Evolutionary conservation across 2,797 vertebrate genomes (phyloP).

Genomic region (Liasis olivaceus): DNA sequence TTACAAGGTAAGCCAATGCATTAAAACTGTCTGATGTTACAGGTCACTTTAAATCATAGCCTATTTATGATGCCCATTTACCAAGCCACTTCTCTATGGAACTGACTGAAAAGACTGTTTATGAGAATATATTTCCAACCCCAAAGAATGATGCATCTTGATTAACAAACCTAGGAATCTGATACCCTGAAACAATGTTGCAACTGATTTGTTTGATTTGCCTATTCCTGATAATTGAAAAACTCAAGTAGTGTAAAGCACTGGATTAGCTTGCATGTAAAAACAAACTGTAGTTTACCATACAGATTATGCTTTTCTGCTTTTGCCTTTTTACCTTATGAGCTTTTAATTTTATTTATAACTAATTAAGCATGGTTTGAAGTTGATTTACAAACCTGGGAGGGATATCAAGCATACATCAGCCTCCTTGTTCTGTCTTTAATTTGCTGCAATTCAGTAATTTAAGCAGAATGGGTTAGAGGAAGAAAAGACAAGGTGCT

Average conservation of each 20-base stretch:
- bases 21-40: constrained; percentile 81
- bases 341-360: neutral
- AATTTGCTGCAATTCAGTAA: neutral
- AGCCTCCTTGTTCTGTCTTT: neutral
- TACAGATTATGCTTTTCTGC: neutral
- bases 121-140: neutral
- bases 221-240: neutral
- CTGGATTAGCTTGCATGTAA: neutral
- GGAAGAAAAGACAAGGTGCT: too few relatives aligned
- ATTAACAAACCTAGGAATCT: neutral
- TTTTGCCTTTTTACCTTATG: neutral
- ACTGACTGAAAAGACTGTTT: neutral
- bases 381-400: neutral
- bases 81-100: neutral
- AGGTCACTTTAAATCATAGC: constrained; percentile 34
- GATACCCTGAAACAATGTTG: neutral
- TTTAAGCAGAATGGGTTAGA: neutral
- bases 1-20: constrained; percentile 75
- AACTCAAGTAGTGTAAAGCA: neutral
- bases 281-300: neutral
- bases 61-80: neutral
- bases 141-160: neutral
- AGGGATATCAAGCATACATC: neutral
- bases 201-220: neutral
- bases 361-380: neutral